A percentile compares a stretch with the other conserved stretches of the same genome.
phyloP scores from a whole-genome alignment of 2,797 vertebrate genomes.

The Semotilus atromaculatus region DNA sequence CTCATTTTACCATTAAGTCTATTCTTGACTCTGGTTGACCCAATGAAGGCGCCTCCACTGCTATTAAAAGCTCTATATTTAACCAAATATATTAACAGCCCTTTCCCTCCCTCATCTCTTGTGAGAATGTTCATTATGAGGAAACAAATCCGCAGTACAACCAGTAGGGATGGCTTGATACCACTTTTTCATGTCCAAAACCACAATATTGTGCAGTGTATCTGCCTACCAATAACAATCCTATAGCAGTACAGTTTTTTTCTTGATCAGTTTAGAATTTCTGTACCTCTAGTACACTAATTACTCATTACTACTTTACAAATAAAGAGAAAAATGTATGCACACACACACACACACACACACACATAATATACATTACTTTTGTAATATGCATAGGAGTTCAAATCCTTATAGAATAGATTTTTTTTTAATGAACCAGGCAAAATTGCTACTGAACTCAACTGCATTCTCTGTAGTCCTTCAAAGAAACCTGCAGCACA shows the following conservation, averaged over 20 bases:
- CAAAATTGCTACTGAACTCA: background rate
- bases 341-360: no score
- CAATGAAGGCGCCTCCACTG: constrained; percentile 35
- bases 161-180: background rate
- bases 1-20: constrained; percentile 46
- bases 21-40: constrained; percentile 42
- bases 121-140: background rate
- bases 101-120: constrained; percentile 12
- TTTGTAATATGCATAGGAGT: no score
- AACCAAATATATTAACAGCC: constrained; percentile 30
- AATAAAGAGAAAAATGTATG: no score
- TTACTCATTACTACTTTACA: no score
- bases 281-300: background rate
- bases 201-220: background rate
- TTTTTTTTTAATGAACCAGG: background rate
- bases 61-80: constrained; percentile 43
- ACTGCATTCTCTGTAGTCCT: no score
- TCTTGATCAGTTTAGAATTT: background rate
- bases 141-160: constrained; percentile 3
- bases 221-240: background rate
- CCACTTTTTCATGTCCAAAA: background rate
- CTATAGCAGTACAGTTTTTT: background rate
- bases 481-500: background rate
- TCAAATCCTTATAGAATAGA: background rate
- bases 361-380: no score